These are phyloP conservation scores for Diadromus collaris DNA, from an alignment of 2,888 invertebrate genomes.

Conservation along the genomic window DNA sequence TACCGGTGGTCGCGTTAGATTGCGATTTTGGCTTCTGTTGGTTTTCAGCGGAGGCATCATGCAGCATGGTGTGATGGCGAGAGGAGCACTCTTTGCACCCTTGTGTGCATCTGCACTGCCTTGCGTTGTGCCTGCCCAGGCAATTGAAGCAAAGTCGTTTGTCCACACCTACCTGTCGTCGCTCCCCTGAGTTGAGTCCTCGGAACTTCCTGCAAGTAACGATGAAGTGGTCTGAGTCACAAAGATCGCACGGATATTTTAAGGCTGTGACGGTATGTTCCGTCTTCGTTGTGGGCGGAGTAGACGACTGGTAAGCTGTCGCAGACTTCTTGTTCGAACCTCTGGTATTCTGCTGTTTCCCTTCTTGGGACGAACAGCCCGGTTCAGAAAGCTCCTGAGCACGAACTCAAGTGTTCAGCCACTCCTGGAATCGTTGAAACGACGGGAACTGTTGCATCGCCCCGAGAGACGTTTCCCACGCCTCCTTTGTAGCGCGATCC, in stretches of 20 bases:
- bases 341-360: no score
- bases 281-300: no score
- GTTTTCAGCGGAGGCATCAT: no score
- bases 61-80: constrained; percentile 44
- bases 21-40: no score
- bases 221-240: constrained; percentile 30
- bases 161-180: neutral
- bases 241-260: constrained; percentile 35
- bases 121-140: constrained; percentile 34
- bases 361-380: no score
- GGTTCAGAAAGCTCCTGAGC: constrained; percentile 16
- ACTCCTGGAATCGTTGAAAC: neutral
- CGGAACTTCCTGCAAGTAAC: constrained; percentile 30
- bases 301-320: no score
- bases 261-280: no score
- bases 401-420: constrained; percentile 1
- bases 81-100: constrained; percentile 5
- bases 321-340: no score
- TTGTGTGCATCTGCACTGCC: neutral
- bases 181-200: neutral
- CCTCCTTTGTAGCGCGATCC: neutral
- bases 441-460: neutral
- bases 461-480: constrained; percentile 21
- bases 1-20: neutral
- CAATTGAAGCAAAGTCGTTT: constrained; percentile 49